Conservation (phyloP, 2,113 vertebrate species). For the Tragelaphus strepsiceros region DNA sequence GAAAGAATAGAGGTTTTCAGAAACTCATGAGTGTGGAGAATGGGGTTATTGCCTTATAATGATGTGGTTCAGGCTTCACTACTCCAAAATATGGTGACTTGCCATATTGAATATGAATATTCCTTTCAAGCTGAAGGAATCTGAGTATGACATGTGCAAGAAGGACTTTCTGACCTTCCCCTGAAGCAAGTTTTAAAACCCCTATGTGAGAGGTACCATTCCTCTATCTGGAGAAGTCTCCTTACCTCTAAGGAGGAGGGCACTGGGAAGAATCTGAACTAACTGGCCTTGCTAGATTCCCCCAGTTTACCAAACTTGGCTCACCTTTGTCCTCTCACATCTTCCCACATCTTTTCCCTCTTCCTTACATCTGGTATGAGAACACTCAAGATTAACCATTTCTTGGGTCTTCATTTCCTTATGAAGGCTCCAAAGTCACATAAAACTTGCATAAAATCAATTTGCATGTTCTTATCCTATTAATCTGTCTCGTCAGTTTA, state of each 20-base stretch:
- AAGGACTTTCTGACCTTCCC: not conserved
- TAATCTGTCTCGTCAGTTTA: not conserved
- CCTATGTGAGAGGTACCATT: not conserved
- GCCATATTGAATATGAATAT: not conserved
- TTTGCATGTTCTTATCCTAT: not conserved
- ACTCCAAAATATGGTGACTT: not conserved
- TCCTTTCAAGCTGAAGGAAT: not conserved
- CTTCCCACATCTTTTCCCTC: not conserved
- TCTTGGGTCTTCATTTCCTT: not conserved
- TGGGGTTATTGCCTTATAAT: not conserved
- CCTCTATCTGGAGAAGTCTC: not conserved
- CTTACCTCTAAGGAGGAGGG: not conserved
- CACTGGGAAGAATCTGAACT: not conserved
- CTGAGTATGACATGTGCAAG: not conserved
- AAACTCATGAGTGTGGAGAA: not conserved
- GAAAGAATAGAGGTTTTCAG: not conserved
- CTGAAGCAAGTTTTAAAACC: not conserved
- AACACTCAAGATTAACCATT: not conserved
- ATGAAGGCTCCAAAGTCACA: not conserved
- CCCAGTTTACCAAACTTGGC: not conserved
- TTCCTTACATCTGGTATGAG: not conserved
- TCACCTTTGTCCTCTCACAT: not conserved
- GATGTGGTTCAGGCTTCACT: not conserved
- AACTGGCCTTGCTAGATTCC: not conserved
- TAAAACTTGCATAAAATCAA: not conserved